Evolutionary conservation across 2,888 invertebrate genomes (phyloP).

Genomic region (Spodoptera picta): DNA sequence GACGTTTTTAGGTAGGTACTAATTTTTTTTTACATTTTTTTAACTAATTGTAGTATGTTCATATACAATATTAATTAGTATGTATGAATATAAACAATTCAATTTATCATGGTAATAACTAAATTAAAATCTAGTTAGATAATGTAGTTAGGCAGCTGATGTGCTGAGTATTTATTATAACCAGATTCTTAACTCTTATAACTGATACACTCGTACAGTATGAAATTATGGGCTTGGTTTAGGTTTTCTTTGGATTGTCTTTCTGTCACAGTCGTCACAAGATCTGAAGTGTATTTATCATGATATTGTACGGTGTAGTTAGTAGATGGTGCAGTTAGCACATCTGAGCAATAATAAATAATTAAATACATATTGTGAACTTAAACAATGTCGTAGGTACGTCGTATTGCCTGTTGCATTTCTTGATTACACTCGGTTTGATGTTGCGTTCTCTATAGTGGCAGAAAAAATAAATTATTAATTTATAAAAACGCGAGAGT

Average conservation of each 20-base stretch:
- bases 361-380: conserved; percentile 9
- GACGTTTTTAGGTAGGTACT: too few species aligned
- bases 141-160: conserved; percentile 22
- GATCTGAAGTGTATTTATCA: conserved; percentile 24
- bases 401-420: conserved; percentile 27
- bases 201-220: too few species aligned
- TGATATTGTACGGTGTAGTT: conserved; percentile 13
- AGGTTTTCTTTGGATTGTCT: too few species aligned
- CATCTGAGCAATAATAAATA: conserved; percentile 31
- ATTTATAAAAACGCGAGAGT: neutral
- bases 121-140: conserved; percentile 16
- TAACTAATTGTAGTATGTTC: too few species aligned
- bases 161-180: neutral
- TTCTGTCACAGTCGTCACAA: conserved; percentile 21
- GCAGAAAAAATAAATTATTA: neutral
- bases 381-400: conserved; percentile 32
- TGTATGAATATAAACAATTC: neutral
- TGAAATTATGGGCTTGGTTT: too few species aligned
- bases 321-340: conserved; percentile 27
- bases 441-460: conserved; percentile 43
- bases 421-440: conserved; percentile 35
- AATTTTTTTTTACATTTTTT: too few species aligned
- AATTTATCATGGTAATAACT: neutral
- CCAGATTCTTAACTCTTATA: too few species aligned
- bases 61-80: too few species aligned